Conservation (phyloP, 2,113 vertebrate genomes). For the Nettapus auritus region DNA sequence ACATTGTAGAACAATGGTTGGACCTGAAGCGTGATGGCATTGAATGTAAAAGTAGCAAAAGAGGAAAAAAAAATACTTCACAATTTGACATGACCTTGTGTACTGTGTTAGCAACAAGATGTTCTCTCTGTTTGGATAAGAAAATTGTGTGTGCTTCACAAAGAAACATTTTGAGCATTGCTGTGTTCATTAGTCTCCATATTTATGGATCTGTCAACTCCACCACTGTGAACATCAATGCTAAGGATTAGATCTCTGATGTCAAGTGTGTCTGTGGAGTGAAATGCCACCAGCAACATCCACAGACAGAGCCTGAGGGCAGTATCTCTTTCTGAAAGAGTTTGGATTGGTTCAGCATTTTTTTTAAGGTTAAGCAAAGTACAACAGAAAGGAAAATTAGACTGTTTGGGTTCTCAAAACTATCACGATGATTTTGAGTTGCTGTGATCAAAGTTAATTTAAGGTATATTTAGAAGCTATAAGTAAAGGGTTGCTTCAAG, state of each 20-base stretch:
- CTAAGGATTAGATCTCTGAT: neutral
- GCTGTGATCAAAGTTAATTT: neutral
- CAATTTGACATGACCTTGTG: slow-evolving; percentile 30
- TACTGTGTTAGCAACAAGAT: neutral
- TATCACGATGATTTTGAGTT: neutral
- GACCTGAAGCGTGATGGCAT: neutral
- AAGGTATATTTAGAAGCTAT: neutral
- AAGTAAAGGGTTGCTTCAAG: neutral
- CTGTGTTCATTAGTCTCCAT: neutral
- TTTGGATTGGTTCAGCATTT: neutral
- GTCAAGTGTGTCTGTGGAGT: neutral
- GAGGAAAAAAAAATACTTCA: neutral
- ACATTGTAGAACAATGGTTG: neutral
- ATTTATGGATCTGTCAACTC: slow-evolving; percentile 35
- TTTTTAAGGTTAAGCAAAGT: neutral
- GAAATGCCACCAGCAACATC: neutral
- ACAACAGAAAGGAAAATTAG: neutral
- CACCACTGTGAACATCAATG: neutral
- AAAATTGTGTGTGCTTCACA: neutral
- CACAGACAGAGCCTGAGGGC: neutral
- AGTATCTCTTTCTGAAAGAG: neutral
- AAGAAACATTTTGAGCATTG: slow-evolving; percentile 40
- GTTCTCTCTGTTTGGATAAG: slow-evolving; percentile 57
- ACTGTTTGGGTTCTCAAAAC: neutral
- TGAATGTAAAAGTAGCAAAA: slow-evolving; percentile 23